phyloP scores from a whole-genome alignment of 2,113 vertebrate genomes.

The Pseudorhombus dupliciocellatus region DNA sequence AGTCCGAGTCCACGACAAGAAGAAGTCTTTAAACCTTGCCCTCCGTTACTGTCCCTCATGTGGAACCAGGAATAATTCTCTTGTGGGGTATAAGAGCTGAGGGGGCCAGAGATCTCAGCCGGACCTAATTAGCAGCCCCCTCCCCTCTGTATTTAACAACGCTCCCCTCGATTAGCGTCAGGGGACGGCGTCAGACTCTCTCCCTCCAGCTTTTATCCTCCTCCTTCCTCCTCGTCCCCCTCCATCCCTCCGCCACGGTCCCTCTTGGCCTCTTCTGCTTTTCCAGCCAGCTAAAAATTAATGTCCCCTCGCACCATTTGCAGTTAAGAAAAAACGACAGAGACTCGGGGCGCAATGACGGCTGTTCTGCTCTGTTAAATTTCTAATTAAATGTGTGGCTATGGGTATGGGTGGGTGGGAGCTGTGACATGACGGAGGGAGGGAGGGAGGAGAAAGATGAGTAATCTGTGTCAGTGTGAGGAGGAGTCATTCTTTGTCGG shows the following conservation, averaged over 20 bases:
- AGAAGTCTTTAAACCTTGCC: slow-evolving; percentile 60
- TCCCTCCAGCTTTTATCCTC: slow-evolving; percentile 15
- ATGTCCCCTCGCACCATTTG: slow-evolving; percentile 83
- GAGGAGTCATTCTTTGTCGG: slow-evolving; percentile 10
- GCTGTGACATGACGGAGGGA: slow-evolving; percentile 32
- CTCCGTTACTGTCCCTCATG: slow-evolving; percentile 54
- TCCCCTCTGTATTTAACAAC: slow-evolving; percentile 76
- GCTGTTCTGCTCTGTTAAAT: slow-evolving; percentile 84
- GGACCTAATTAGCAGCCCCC: slow-evolving; percentile 78
- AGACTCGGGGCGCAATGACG: slow-evolving; percentile 76
- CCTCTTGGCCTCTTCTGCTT: slow-evolving; percentile 70
- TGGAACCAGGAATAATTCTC: slow-evolving; percentile 61
- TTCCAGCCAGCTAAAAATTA: slow-evolving; percentile 82
- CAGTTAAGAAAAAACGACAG: slow-evolving; percentile 83
- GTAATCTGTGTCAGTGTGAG: slow-evolving; percentile 3
- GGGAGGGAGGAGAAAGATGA: background rate
- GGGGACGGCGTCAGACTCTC: slow-evolving; percentile 43
- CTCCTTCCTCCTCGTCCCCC: slow-evolving; percentile 15
- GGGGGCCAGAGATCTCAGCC: slow-evolving; percentile 59
- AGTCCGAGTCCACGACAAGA: slow-evolving; percentile 21
- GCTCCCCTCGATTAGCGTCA: slow-evolving; percentile 76
- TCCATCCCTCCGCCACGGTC: slow-evolving; percentile 31
- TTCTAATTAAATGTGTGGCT: slow-evolving; percentile 81
- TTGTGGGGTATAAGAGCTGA: slow-evolving; percentile 27
- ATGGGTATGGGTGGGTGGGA: slow-evolving; percentile 11